Base-by-base conservation (phyloP, 2,113 vertebrate species). In the Hyperopisus bebe region DNA sequence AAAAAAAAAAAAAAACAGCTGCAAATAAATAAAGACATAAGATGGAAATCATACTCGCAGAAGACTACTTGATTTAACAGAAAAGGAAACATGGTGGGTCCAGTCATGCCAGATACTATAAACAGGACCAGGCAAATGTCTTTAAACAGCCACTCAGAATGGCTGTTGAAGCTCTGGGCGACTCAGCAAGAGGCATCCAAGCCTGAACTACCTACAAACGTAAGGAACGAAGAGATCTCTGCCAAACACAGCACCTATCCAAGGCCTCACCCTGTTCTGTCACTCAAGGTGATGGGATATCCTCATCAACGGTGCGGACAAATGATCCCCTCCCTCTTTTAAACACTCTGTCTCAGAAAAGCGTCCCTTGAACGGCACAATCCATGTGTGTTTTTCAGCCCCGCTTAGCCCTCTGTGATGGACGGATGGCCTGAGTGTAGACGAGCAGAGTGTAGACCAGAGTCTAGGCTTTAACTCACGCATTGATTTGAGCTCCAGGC, bases 331-430 rank as follows among this genome's bases (percentile, higher is more conserved):
- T 84, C 82, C 82, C 44, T 47, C 82, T 47, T 84, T n/a, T 31
- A 31, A 46, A 47, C 7, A 24, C 39, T 13, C 82, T 11, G 44
- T 24, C 9, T n/a, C 44, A 47, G 42, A 47, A 84, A 84, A 42
- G 42, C 7, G 39, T 3, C 82, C 44, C 82, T 46, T 15, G 19
- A 90, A 90, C 77, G 89, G 55, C 90, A 90, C 85, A 27, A 89
- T 39, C 84, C 90, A 70, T 91, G 90, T 94, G 93, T 94, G 91
- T 91, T 93, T 94, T 93, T 93, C 91, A 87, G 90, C 90, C 91
- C 91, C 89, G 89, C 89, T 91, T 86, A 8, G 10, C 47, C 83
- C 66, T 91, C 85, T 89, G 80, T 90, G 84, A 88, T 82, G 62
- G 89, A 88, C 70, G 62, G 89, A 88, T 88, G 70, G 91, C 86